Evolutionary conservation across 2,113 vertebrate genomes (phyloP).

Genomic region (Hemichromis elongatus): DNA sequence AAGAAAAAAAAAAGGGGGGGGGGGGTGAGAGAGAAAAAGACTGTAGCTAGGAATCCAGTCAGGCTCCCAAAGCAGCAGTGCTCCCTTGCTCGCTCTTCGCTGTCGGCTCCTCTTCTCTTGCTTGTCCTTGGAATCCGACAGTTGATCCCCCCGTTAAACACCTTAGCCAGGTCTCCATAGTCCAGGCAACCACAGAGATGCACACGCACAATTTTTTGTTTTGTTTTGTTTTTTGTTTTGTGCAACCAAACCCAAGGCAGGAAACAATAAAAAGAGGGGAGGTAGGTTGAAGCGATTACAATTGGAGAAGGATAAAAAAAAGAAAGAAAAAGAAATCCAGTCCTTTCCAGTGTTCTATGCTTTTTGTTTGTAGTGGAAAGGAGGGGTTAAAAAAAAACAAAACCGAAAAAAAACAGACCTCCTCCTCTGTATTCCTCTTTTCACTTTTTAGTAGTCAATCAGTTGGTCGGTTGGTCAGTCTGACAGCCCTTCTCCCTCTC

Average conservation of each 20-base stretch:
- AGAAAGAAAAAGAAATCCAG: slow-evolving; percentile 61
- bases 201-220: slow-evolving; percentile 8
- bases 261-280: slow-evolving; percentile 47
- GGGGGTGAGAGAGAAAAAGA: background rate
- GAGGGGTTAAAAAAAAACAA: background rate
- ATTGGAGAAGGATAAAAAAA: slow-evolving; percentile 35
- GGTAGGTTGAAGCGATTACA: background rate
- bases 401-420: slow-evolving; percentile 15
- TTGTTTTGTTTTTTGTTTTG: background rate
- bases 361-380: slow-evolving; percentile 37
- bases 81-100: slow-evolving; percentile 69
- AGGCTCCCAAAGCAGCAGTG: slow-evolving; percentile 70
- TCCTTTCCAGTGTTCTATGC: slow-evolving; percentile 61
- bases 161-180: slow-evolving; percentile 73
- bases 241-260: slow-evolving; percentile 43
- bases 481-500: slow-evolving; percentile 34
- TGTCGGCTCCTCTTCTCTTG: slow-evolving; percentile 64
- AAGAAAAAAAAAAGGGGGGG: background rate
- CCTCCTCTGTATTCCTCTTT: slow-evolving; percentile 56
- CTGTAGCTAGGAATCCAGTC: slow-evolving; percentile 79
- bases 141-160: slow-evolving; percentile 69
- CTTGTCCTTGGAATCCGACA: slow-evolving; percentile 86
- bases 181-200: slow-evolving; percentile 43
- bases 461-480: slow-evolving; percentile 52
- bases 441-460: slow-evolving; percentile 67